Evolutionary conservation across 2,888 invertebrate species (phyloP), one percentile per base, ranked within the genome.

Genomic region (Chloromyia formosa): DNA sequence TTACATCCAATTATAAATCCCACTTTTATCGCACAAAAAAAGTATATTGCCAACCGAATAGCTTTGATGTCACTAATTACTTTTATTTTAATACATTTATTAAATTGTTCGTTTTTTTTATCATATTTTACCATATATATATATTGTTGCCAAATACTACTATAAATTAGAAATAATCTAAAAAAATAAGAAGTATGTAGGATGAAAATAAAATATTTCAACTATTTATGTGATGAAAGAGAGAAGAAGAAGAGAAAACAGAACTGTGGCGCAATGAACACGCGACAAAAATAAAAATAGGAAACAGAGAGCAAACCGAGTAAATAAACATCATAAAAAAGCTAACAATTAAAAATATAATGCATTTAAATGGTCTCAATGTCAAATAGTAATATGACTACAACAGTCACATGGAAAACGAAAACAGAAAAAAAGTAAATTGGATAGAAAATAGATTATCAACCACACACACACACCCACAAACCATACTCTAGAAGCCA

Each of bases 131-230:
- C 56, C 56, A 71, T 71, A 71, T 71, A 35, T 35, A 7, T 35
- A 35, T 35, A 35, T 35, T 71, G 71, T 71, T 71, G 71, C 71
- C 71, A 71, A 71, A 71, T 71, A 71, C 71, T 71, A 71, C 56
- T 58, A 71, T 71, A 71, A 71, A 58, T 71, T 58, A 56, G 71
- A 20, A 40, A 14, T 58, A 71, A 71, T 71, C 35, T 68, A 56
- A 71, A 58, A 35, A 14, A 22, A 56, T 58, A 71, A 35, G 40
- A 35, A 4, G 2, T 40, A 58, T 42, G 58, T 71, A 71, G 71
- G 58, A 20, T 40, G 58, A 58, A 58, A 71, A 56, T 58, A 58
- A 58, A 71, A 56, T 58, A 69, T 71, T n/a, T 40, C 56, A 71
- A 58, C 71, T 40, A 69, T 54, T 27, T 69, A 42, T 10, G 56